Evolutionary conservation across 2,797 vertebrate species (phyloP), one percentile per base, ranked within the genome.

Genomic region (Telmatherina bonti): DNA sequence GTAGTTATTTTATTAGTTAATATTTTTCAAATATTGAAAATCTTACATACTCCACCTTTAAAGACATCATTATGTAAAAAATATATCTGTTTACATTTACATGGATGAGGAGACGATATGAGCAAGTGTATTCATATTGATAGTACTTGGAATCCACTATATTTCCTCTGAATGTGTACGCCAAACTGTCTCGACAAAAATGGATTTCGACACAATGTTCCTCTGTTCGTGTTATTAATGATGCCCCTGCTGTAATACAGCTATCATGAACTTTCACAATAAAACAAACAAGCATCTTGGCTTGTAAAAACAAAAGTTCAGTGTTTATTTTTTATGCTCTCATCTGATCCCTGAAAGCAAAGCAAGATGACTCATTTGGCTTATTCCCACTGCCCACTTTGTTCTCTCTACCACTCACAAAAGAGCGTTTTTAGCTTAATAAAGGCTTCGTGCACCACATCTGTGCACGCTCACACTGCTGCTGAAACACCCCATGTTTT

Each of bases 401-500:
- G 71, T 71, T 81, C 72, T 60, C 64, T 51, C 76, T 67, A 67
- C 57, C 70, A 26, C 74, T 84, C 82, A 75, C 66, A 82, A 84
- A 85, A 73, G 61, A 66, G 67, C 62, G 76, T 83, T 87, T 87
- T 84, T 82, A 85, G 79, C 67, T 83, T 87, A 78, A 82, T 76
- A 74, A 62, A 67, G 22, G 76, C 64, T 67, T 84, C 43, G 26
- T 22, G 38, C 62, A 62, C 64, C 24, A 0, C 36, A 15, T 62
- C 38, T 43, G 27, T 22, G 68, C 10, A 31, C 56, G 43, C 61
- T 73, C 70, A 54, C 2, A 18, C 35, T 1, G 16, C 31, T 4
- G 13, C 30, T 33, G 26, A 58, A 61, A 53, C 20, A 43, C 70
- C 43, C 70, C 6, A 1, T 56, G 27, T 41, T n/a, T 35, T 60